A percentile compares a stretch with the other conserved stretches of the same genome.
Conservation (phyloP, 1,140 invertebrate genomes). For the Sitophilus oryzae region DNA sequence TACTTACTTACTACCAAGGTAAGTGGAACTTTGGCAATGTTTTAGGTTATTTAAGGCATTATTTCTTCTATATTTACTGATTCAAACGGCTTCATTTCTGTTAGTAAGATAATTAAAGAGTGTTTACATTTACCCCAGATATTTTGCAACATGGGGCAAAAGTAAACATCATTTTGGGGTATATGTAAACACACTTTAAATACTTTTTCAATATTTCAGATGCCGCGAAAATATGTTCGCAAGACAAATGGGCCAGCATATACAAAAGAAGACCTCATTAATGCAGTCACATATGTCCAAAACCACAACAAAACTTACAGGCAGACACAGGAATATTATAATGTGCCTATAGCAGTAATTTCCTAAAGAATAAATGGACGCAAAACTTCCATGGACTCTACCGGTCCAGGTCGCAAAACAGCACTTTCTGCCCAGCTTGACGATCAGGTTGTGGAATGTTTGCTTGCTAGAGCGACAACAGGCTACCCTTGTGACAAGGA, state of each 20-base stretch:
- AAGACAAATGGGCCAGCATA: conserved; percentile 13
- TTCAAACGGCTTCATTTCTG: not conserved
- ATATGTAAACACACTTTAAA: conserved; percentile 5
- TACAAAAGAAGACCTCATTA: conserved; percentile 6
- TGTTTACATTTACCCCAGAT: not conserved
- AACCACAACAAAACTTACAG: conserved; percentile 16
- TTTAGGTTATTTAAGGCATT: not conserved
- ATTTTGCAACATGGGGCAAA: not conserved
- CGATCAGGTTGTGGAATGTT: conserved; percentile 18
- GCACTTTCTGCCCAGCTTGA: too few relatives aligned
- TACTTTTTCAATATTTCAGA: conserved; percentile 3
- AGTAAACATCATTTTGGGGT: conserved; percentile 10
- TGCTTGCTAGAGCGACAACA: conserved; percentile 16
- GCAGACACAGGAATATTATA: conserved; percentile 9
- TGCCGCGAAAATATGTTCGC: conserved; percentile 10
- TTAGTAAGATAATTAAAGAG: not conserved
- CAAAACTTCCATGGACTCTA: conserved; percentile 10
- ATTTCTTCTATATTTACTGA: not conserved
- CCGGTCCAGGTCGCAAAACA: too few relatives aligned
- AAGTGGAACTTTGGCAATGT: not conserved
- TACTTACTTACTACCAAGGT: too few relatives aligned
- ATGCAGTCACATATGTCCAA: conserved; percentile 16
- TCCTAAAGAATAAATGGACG: conserved; percentile 16
- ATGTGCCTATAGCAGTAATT: conserved; percentile 17
- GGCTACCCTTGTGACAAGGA: conserved; percentile 18